Evolutionary conservation across 2,888 invertebrate species (phyloP).

Genomic region (Hemithea aestivaria): DNA sequence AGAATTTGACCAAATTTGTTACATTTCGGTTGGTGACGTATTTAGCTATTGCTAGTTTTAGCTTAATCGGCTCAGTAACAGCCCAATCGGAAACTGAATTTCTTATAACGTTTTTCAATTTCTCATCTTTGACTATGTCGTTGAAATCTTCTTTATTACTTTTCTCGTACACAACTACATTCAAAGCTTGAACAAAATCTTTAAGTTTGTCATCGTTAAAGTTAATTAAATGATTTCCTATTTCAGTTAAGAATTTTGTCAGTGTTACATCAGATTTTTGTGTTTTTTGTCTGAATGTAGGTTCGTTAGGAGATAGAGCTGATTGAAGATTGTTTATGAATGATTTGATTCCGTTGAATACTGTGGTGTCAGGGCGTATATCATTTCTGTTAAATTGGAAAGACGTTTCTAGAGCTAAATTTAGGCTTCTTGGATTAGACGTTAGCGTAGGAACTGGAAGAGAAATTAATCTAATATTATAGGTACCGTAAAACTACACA

Average conservation of each 20-base stretch:
- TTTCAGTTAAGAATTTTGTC: constrained; percentile 8
- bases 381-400: constrained; percentile 20
- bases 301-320: constrained; percentile 3
- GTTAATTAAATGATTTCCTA: constrained; percentile 10
- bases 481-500: too few relatives aligned
- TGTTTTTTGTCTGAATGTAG: constrained; percentile 3
- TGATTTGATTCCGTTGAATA: too few relatives aligned
- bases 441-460: not conserved
- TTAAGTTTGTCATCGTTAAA: too few relatives aligned
- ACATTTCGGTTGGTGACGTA: constrained; percentile 9
- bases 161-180: constrained; percentile 2
- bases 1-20: constrained; percentile 2
- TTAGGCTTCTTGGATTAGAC: constrained; percentile 16
- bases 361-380: constrained; percentile 11
- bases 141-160: constrained; percentile 4
- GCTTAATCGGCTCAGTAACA: constrained; percentile 5
- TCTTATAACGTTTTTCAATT: constrained; percentile 2
- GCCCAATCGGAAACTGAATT: constrained; percentile 9
- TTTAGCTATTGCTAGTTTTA: constrained; percentile 18
- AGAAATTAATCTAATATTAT: not conserved
- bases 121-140: constrained; percentile 7
- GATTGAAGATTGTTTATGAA: constrained; percentile 10
- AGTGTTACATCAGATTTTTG: not conserved
- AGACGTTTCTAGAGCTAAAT: constrained; percentile 21
- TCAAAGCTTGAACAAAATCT: constrained; percentile 4